A percentile compares a stretch with the other conserved stretches of the same genome.
Conservation (phyloP, 2,888 invertebrate species). For the Perithous albicinctus region DNA sequence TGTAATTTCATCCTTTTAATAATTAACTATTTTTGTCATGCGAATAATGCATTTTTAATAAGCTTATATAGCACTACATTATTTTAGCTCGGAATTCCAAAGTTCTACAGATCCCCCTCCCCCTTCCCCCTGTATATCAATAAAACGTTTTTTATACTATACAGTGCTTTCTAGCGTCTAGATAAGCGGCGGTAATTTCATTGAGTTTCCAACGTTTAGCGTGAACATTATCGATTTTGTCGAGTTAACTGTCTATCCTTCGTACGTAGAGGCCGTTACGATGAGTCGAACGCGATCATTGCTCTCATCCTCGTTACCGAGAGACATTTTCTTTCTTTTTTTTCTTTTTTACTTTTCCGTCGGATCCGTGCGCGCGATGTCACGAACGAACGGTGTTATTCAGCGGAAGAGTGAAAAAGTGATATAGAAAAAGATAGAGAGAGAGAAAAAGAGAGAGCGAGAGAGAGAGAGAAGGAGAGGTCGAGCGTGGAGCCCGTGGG, state of each 20-base stretch:
- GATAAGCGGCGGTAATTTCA: conserved; percentile 25
- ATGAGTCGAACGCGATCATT: conserved; percentile 29
- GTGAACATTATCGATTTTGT: conserved; percentile 31
- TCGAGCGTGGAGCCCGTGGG: conserved; percentile 61
- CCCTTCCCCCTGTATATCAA: too few relatives aligned
- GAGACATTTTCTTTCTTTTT: too few relatives aligned
- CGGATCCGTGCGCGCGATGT: conserved; percentile 30
- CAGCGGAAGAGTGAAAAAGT: conserved; percentile 11
- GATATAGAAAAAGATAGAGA: conserved; percentile 3
- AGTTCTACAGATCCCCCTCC: neutral
- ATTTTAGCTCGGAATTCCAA: conserved; percentile 10
- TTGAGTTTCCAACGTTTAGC: conserved; percentile 6
- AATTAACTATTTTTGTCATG: neutral
- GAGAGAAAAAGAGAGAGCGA: conserved; percentile 7
- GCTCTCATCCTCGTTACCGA: conserved; percentile 28
- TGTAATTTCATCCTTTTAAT: neutral
- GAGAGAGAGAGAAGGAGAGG: conserved; percentile 21
- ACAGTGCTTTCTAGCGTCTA: too few relatives aligned
- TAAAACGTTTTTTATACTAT: too few relatives aligned
- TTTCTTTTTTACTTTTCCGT: conserved; percentile 9
- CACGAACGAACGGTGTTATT: conserved; percentile 47
- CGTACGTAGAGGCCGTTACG: neutral
- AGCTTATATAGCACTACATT: too few relatives aligned
- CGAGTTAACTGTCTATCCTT: neutral
- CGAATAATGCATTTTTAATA: neutral